Evolutionary conservation across 2,113 vertebrate species (phyloP).

Genomic region (Edolisoma coerulescens): DNA sequence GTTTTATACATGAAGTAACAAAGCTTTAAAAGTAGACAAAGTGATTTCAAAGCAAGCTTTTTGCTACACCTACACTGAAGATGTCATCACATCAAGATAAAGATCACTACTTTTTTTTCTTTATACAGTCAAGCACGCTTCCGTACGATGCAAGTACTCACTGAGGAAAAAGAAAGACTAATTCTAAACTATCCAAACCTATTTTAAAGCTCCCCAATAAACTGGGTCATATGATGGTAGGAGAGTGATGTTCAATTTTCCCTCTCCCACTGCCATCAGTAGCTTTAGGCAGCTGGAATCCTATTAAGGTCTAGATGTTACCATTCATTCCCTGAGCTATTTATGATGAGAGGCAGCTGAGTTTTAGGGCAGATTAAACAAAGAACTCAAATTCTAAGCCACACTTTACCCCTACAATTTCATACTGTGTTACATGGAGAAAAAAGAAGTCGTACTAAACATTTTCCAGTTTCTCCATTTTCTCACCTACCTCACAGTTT

Average conservation of each 20-base stretch:
- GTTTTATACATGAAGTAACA: constrained; percentile 32
- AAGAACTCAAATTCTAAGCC: neutral
- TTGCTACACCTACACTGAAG: neutral
- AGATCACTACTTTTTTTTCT: neutral
- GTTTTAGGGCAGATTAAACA: neutral
- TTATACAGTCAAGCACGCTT: neutral
- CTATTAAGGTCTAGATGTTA: neutral
- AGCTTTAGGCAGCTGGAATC: neutral
- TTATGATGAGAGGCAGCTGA: neutral
- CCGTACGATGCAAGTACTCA: fast-evolving
- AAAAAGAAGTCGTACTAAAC: neutral
- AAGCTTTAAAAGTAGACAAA: neutral
- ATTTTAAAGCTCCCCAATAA: neutral
- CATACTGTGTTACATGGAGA: neutral
- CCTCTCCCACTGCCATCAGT: neutral
- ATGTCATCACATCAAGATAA: neutral
- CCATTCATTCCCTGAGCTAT: neutral
- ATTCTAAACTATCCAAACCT: neutral
- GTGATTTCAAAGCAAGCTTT: constrained; percentile 7
- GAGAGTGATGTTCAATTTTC: neutral
- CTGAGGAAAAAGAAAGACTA: neutral
- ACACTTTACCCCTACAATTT: neutral
- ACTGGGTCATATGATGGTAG: neutral
- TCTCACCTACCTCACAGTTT: neutral
- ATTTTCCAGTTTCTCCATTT: neutral